Conservation (phyloP, 2,113 vertebrate species). For the Indri indri region DNA sequence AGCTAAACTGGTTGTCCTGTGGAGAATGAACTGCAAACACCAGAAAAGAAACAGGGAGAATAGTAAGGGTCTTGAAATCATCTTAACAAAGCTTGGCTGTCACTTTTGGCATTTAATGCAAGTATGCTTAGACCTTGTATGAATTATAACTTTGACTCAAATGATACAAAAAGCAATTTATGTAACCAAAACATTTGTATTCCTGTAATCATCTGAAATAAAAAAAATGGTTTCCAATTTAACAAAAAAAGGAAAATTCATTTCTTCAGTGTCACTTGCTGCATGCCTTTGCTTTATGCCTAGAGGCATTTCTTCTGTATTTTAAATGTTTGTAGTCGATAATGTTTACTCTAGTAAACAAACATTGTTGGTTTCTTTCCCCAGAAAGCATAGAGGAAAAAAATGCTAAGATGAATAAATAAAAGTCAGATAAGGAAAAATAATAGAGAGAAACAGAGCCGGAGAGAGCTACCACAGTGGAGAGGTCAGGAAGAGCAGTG, state of each 20-base stretch:
- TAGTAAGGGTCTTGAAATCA: background rate
- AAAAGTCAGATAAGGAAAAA: too few relatives aligned
- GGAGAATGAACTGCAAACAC: background rate
- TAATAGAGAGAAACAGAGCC: background rate
- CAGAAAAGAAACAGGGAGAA: background rate
- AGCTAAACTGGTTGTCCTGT: background rate
- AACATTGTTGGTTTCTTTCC: background rate
- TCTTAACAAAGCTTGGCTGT: background rate
- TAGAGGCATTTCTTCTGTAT: background rate
- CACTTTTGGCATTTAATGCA: background rate
- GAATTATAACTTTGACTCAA: too few relatives aligned
- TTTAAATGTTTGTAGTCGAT: background rate
- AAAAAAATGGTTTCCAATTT: too few relatives aligned
- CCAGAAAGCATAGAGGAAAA: background rate
- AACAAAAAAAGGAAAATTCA: background rate
- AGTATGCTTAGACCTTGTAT: background rate
- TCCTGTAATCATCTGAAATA: too few relatives aligned
- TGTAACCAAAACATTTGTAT: too few relatives aligned
- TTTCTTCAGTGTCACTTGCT: background rate
- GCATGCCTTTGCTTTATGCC: background rate
- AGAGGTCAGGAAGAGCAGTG: background rate
- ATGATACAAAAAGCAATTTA: too few relatives aligned
- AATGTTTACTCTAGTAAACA: background rate
- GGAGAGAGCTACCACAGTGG: background rate
- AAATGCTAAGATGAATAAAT: background rate